Evolutionary conservation across 2,113 vertebrate genomes (phyloP).

Genomic region (Turdus rufiventris): DNA sequence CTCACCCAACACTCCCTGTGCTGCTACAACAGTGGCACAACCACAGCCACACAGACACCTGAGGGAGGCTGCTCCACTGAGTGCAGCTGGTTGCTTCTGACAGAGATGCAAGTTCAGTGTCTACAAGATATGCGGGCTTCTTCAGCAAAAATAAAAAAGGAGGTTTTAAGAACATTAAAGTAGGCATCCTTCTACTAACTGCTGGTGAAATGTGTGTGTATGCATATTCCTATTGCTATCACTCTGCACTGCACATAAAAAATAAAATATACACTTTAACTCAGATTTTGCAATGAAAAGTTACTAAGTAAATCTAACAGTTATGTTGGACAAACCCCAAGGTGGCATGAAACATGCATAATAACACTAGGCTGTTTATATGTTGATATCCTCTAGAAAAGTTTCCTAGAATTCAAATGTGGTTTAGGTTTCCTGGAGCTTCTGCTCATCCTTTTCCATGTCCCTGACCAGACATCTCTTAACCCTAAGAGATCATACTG

Average conservation of each 20-base stretch:
- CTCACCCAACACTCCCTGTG: accelerated
- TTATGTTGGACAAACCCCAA: neutral
- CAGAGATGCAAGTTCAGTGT: accelerated
- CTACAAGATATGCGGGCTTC: neutral
- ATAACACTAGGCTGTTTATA: neutral
- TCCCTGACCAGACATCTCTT: neutral
- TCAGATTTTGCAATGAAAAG: neutral
- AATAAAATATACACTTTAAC: neutral
- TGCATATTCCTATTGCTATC: neutral
- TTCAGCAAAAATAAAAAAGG: neutral
- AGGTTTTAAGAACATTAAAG: neutral
- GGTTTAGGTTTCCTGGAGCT: neutral
- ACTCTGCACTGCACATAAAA: neutral
- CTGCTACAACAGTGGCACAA: neutral
- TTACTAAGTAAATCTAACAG: neutral
- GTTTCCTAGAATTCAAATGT: neutral
- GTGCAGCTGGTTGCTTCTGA: neutral
- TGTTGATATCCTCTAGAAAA: neutral
- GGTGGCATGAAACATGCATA: neutral
- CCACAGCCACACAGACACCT: neutral
- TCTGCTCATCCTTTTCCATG: neutral
- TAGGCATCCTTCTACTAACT: neutral
- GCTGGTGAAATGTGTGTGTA: neutral
- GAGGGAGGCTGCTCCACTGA: neutral
- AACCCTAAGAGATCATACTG: neutral